Conservation (phyloP, 2,113 vertebrate species). For the Cyanistes caeruleus region DNA sequence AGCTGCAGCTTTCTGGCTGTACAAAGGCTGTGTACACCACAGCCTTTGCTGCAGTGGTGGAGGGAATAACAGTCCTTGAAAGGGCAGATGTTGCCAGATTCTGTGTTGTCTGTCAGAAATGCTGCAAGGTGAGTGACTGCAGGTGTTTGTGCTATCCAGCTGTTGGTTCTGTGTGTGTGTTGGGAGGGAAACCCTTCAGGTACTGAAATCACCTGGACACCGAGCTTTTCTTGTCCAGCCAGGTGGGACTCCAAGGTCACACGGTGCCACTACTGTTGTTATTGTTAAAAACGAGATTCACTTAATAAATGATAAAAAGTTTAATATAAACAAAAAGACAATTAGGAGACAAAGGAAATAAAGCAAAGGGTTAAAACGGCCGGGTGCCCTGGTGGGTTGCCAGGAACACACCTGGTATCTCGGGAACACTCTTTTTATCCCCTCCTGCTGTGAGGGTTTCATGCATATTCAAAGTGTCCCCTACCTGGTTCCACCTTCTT, state of each 20-base stretch:
- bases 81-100: not conserved
- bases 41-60: not conserved
- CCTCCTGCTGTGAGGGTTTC: too few relatives aligned
- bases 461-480: too few relatives aligned
- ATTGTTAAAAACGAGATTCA: too few relatives aligned
- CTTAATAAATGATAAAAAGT: too few relatives aligned
- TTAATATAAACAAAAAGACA: too few relatives aligned
- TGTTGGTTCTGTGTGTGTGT: not conserved
- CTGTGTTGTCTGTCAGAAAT: not conserved
- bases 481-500: too few relatives aligned
- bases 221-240: accelerated
- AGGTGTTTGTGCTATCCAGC: accelerated
- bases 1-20: not conserved
- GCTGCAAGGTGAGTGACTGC: not conserved
- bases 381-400: too few relatives aligned
- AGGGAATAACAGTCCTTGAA: not conserved
- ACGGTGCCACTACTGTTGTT: accelerated
- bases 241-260: accelerated
- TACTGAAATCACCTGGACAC: accelerated
- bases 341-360: too few relatives aligned
- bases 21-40: too few relatives aligned
- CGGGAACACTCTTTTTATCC: too few relatives aligned
- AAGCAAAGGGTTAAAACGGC: too few relatives aligned
- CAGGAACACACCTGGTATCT: too few relatives aligned
- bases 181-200: not conserved